Evolutionary conservation across 2,113 vertebrate species (phyloP).

Genomic region (Numida meleagris): DNA sequence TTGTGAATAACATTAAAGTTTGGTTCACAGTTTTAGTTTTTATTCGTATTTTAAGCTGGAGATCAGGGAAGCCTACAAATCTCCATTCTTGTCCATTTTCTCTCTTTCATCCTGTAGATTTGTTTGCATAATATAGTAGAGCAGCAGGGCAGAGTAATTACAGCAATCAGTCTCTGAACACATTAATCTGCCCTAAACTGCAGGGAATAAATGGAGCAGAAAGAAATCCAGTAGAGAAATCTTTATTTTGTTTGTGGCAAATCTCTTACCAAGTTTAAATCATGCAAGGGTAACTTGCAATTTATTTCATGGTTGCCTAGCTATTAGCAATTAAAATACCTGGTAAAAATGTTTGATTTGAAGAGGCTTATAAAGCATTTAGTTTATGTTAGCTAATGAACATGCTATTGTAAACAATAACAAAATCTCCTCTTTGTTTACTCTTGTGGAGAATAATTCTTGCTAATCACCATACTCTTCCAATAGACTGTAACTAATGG

Average conservation of each 20-base stretch:
- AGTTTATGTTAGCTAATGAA: constrained; percentile 9
- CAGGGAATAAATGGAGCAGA: constrained; percentile 82
- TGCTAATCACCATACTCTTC: neutral
- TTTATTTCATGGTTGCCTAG: constrained; percentile 60
- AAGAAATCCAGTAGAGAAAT: constrained; percentile 71
- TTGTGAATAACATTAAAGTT: neutral
- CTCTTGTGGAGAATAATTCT: neutral
- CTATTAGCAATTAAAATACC: constrained; percentile 44
- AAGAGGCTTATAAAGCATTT: neutral
- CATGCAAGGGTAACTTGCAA: constrained; percentile 50
- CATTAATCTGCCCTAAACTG: constrained; percentile 85
- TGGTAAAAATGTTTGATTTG: constrained; percentile 35
- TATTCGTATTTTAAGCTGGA: neutral
- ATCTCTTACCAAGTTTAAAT: constrained; percentile 61
- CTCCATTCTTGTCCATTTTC: constrained; percentile 15
- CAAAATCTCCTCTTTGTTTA: neutral
- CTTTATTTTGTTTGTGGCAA: constrained; percentile 69
- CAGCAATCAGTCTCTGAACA: constrained; percentile 79
- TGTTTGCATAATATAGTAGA: constrained; percentile 80
- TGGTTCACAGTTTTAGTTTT: neutral
- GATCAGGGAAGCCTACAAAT: neutral
- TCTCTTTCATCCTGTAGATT: constrained; percentile 66
- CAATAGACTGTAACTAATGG: neutral
- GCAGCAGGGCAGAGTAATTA: constrained; percentile 85
- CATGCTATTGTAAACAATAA: neutral